Evolutionary conservation across 2,797 vertebrate genomes (phyloP).

Genomic region (Muscicapa striata): DNA sequence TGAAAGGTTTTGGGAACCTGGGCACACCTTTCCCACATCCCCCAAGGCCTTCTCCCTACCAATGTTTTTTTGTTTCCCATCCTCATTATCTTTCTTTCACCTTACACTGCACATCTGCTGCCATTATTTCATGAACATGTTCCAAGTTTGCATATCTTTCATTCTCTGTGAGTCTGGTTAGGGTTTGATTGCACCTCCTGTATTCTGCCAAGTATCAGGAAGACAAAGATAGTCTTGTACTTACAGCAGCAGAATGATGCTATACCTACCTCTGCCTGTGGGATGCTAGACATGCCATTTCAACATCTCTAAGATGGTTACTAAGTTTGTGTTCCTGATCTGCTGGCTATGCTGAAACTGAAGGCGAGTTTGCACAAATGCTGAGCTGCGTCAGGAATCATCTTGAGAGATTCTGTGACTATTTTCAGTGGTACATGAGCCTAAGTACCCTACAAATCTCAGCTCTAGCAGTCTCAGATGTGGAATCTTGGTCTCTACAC

Average conservation of each 20-base stretch:
- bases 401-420: neutral
- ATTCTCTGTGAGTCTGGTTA: fast-evolving
- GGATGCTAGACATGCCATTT: neutral
- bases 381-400: neutral
- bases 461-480: neutral
- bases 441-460: neutral
- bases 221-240: neutral
- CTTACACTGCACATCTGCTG: neutral
- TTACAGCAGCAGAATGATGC: neutral
- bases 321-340: neutral
- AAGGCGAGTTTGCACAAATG: neutral
- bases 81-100: neutral
- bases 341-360: neutral
- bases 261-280: neutral
- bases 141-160: neutral
- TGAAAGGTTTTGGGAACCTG: neutral
- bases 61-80: neutral
- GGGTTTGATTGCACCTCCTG: neutral
- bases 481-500: neutral
- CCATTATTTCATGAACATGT: neutral
- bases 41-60: neutral
- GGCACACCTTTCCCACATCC: neutral
- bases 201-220: neutral
- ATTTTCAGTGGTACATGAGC: neutral
- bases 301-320: neutral